These are phyloP conservation scores for Nylanderia fulva DNA, from an alignment of 1,140 invertebrate genomes.

Conservation along the genomic window DNA sequence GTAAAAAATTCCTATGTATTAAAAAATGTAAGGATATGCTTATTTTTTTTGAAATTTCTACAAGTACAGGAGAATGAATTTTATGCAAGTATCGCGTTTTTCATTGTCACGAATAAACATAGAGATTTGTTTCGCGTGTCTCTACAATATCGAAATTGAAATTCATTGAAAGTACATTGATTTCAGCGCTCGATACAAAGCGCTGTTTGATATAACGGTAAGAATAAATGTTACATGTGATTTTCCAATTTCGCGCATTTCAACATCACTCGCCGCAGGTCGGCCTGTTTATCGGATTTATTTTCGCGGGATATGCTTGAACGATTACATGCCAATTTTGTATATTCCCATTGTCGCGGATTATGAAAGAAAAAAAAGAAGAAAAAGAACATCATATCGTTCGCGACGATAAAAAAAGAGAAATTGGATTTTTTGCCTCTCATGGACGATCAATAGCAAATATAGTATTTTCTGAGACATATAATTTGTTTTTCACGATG, in stretches of 20 bases:
- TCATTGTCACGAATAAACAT: constrained; percentile 32
- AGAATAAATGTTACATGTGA: background rate
- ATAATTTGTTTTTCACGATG: background rate
- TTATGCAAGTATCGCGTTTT: constrained; percentile 1
- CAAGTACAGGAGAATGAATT: background rate
- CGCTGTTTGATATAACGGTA: constrained; percentile 17
- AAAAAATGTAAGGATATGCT: background rate
- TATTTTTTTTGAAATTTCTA: too few species aligned
- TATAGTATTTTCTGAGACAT: background rate
- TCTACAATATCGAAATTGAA: constrained; percentile 38
- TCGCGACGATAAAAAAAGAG: constrained; percentile 50
- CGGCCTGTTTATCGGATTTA: background rate
- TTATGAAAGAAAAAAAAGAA: constrained; percentile 32
- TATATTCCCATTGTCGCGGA: constrained; percentile 33
- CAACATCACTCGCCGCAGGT: background rate
- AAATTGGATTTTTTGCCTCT: constrained; percentile 37
- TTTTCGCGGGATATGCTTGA: background rate
- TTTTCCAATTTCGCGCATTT: constrained; percentile 18
- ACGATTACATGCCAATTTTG: constrained; percentile 57
- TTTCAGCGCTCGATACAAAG: constrained; percentile 28
- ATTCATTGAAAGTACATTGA: constrained; percentile 3
- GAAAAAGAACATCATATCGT: constrained; percentile 37
- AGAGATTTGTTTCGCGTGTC: constrained; percentile 14
- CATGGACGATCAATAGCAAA: constrained; percentile 51
- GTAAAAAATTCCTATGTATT: background rate